A percentile compares a stretch with the other conserved stretches of the same genome.
Evolutionary conservation across 2,888 invertebrate genomes (phyloP).

Genomic region (Priocnemis perturbator): DNA sequence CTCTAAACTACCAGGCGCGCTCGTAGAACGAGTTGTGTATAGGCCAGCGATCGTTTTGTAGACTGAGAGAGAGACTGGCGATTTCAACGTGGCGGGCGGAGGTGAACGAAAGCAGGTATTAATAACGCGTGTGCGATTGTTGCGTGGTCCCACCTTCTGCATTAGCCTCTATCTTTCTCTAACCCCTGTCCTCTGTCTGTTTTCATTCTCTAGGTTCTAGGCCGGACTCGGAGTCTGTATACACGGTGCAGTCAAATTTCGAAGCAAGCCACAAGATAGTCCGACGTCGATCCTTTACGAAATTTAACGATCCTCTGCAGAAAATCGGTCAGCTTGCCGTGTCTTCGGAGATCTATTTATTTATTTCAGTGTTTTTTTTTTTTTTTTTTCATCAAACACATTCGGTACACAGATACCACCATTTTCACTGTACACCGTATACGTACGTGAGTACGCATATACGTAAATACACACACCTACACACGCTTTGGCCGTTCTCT

Average conservation of each 20-base stretch:
- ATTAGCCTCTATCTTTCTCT: slow-evolving; percentile 20
- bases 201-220: too few species aligned
- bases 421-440: too few species aligned
- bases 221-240: too few species aligned
- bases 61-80: background rate
- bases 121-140: slow-evolving; percentile 62
- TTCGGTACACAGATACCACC: too few species aligned
- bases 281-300: slow-evolving; percentile 2
- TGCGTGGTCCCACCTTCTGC: slow-evolving; percentile 57
- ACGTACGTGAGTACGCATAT: too few species aligned
- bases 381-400: slow-evolving; percentile 20
- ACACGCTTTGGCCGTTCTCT: slow-evolving; percentile 41
- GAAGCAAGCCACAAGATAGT: too few species aligned
- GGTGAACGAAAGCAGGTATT: slow-evolving; percentile 65
- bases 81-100: slow-evolving; percentile 34
- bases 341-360: too few species aligned
- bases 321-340: slow-evolving; percentile 30
- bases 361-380: too few species aligned
- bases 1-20: slow-evolving; percentile 19
- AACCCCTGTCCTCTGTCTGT: slow-evolving; percentile 35
- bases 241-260: too few species aligned
- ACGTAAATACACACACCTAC: background rate
- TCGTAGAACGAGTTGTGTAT: slow-evolving; percentile 7
- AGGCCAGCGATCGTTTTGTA: background rate
- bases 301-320: slow-evolving; percentile 22